Conservation (phyloP, 2,113 vertebrate genomes). For the Oryzias celebensis region DNA sequence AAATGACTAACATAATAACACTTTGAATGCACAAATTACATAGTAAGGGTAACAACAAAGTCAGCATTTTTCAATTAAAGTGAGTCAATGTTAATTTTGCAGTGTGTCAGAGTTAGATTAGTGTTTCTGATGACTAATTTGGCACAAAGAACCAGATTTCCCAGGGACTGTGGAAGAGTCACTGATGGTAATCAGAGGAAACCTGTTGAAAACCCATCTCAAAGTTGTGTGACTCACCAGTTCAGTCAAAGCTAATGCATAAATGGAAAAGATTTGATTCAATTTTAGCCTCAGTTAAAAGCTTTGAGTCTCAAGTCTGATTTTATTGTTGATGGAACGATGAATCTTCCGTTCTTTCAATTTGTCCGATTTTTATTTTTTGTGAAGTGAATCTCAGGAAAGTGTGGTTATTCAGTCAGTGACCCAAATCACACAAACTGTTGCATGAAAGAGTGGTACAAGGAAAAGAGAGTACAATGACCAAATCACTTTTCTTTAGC, state of each 20-base stretch:
- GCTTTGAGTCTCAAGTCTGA: too few species aligned
- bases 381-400: not conserved
- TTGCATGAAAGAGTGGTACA: not conserved
- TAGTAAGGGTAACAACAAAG: too few species aligned
- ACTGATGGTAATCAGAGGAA: not conserved
- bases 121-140: too few species aligned
- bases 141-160: too few species aligned
- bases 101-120: too few species aligned
- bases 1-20: too few species aligned
- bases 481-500: not conserved
- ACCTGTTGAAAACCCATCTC: not conserved
- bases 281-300: too few species aligned
- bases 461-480: not conserved
- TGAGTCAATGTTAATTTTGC: too few species aligned
- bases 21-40: too few species aligned
- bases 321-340: not conserved
- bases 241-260: not conserved
- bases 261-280: not conserved
- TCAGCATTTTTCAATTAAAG: too few species aligned
- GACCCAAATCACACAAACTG: not conserved
- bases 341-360: not conserved
- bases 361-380: not conserved
- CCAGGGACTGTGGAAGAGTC: not conserved
- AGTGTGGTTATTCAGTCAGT: not conserved
- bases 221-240: not conserved